These are phyloP conservation scores for Parnassius apollo DNA, from an alignment of 2,888 invertebrate genomes.

Conservation along the genomic window DNA sequence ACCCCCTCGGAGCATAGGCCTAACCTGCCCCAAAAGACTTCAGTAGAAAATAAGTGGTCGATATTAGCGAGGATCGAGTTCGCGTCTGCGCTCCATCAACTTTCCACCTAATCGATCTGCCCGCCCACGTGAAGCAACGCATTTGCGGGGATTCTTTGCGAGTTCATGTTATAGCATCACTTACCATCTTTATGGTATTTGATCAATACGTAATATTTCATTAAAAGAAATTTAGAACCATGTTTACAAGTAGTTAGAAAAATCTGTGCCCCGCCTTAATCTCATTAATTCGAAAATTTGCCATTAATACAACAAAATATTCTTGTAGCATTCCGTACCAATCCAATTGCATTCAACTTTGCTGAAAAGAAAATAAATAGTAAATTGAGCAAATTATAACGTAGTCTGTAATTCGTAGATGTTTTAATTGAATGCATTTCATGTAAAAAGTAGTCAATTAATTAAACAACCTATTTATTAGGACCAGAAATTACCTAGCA, in stretches of 20 bases:
- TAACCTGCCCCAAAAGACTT: slow-evolving; percentile 81
- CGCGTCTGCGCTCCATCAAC: slow-evolving; percentile 66
- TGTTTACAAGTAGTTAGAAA: slow-evolving; percentile 15
- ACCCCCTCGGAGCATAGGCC: slow-evolving; percentile 76
- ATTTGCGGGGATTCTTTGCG: slow-evolving; percentile 77
- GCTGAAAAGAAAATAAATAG: too few species aligned
- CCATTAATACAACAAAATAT: too few species aligned
- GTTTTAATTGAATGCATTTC: too few species aligned
- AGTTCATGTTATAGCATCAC: slow-evolving; percentile 36
- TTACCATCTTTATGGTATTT: slow-evolving; percentile 4
- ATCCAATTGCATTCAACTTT: too few species aligned
- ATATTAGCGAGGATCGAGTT: slow-evolving; percentile 63
- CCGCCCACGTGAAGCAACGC: slow-evolving; percentile 78
- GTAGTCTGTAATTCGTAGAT: too few species aligned
- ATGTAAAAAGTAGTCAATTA: too few species aligned
- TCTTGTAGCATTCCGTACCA: too few species aligned
- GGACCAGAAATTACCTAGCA: too few species aligned
- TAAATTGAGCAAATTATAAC: too few species aligned
- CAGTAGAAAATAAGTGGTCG: slow-evolving; percentile 71
- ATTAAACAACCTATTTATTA: too few species aligned
- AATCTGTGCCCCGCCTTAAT: slow-evolving; percentile 17
- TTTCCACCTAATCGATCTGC: slow-evolving; percentile 69
- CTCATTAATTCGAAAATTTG: slow-evolving; percentile 2
- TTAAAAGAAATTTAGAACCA: slow-evolving; percentile 1
- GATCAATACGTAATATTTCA: slow-evolving; percentile 13